Evolutionary conservation across 2,888 invertebrate genomes (phyloP).

Genomic region (Bellardia pandia): DNA sequence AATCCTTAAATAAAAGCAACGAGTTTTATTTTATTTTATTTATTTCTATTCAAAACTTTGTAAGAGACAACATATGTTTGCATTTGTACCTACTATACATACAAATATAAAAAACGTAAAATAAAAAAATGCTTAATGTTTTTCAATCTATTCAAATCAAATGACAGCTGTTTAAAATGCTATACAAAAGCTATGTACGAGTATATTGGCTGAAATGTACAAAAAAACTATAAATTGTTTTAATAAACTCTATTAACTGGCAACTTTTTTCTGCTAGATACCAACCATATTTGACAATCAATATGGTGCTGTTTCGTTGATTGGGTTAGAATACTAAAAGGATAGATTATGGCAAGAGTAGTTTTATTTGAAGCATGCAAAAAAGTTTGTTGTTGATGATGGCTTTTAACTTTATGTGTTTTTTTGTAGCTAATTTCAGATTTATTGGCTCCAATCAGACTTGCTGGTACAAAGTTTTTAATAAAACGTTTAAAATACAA

Average conservation of each 20-base stretch:
- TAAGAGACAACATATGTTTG: not conserved
- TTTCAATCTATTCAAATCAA: slow-evolving; percentile 43
- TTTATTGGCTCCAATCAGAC: not conserved
- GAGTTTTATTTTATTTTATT: slow-evolving; percentile 6
- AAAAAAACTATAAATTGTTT: not conserved
- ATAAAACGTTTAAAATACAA: not conserved
- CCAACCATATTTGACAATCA: not conserved
- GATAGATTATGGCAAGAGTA: not conserved
- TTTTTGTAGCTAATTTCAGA: not conserved
- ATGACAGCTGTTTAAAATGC: slow-evolving; percentile 39
- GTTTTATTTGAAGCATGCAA: not conserved
- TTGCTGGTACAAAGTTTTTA: not conserved
- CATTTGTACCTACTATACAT: not conserved
- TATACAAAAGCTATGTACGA: slow-evolving; percentile 18
- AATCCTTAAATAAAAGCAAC: not conserved
- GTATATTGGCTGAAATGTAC: not conserved
- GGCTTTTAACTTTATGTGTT: slow-evolving; percentile 30
- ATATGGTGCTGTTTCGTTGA: not conserved
- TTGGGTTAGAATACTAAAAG: slow-evolving; percentile 10
- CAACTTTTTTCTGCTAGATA: not conserved
- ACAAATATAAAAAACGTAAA: not conserved
- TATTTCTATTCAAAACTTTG: not conserved
- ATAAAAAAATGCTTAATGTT: slow-evolving; percentile 2
- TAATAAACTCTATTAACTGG: slow-evolving; percentile 25
- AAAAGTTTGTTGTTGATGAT: slow-evolving; percentile 25